Evolutionary conservation across 2,797 vertebrate species (phyloP), one percentile per base, ranked within the genome.

Genomic region (Pogoniulus pusillus): DNA sequence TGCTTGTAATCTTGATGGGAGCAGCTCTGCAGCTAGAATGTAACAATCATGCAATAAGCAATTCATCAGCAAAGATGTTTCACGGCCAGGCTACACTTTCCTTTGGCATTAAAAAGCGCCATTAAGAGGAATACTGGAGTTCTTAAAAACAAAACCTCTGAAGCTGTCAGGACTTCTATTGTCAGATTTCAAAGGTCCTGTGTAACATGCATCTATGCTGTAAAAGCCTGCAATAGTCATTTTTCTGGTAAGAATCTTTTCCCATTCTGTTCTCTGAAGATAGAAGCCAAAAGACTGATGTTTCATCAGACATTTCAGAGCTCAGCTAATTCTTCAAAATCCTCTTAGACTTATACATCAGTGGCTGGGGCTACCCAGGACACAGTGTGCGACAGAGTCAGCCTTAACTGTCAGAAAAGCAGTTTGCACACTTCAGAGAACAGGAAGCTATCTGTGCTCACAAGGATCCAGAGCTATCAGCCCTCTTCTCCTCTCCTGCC

Each of bases 321-420:
- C 41, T 71, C 74, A 45, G 17, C 26, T 71, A 64, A 49, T 26
- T 64, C 69, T 72, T 72, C 63, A 58, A 66, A 72, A 83, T 19
- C 32, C 53, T 79, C 85, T 47, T 64, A 41, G 45, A 54, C 26
- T 60, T 39, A 9, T 11, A 32, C 37, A 62, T 51, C 58, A 71
- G 26, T 2, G 1, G 14, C 23, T 47, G 53, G 10, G n/a, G 27
- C 60, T 63, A 77, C 63, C 29, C 12, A 84, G 23, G 65, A 76
- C 11, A 79, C 0, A 37, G 16, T 1, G 4, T 1, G 79, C 58
- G 37, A 54, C 2, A 1, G 7, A 60, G n/a, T 65, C 73, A 78
- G 37, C 51, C 37, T 63, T 63, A 55, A 32, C 47, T 60, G 47
- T 32, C 79, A 89, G 24, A 35, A 87, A 81, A 75, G 35, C 29